phyloP scores from a whole-genome alignment of 1,140 invertebrate species.

The Watersipora subatra region DNA sequence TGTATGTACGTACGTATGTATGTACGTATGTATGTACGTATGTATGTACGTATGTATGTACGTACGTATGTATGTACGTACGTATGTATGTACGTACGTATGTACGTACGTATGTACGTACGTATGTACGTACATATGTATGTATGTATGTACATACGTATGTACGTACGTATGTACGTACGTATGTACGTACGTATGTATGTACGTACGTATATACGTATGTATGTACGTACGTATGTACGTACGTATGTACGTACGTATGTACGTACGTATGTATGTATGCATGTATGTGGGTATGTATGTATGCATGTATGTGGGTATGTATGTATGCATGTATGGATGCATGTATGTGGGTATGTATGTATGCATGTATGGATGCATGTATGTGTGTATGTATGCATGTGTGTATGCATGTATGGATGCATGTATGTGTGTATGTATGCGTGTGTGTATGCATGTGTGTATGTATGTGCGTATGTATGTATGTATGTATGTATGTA shows the following conservation, averaged over 20 bases:
- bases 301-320: no score
- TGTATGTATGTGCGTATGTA: no score
- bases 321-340: no score
- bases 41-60: constrained; percentile 20
- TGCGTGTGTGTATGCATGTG: constrained; percentile 11
- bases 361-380: no score
- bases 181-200: constrained; percentile 11
- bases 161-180: constrained; percentile 12
- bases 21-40: constrained; percentile 19
- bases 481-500: no score
- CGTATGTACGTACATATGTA: constrained; percentile 10
- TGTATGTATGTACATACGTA: constrained; percentile 12
- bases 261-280: constrained; percentile 10
- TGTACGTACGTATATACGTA: constrained; percentile 9
- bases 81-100: constrained; percentile 16
- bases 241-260: constrained; percentile 13
- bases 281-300: no score
- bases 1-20: constrained; percentile 16
- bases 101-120: constrained; percentile 16
- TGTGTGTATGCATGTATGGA: background rate
- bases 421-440: constrained; percentile 8
- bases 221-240: constrained; percentile 9
- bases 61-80: constrained; percentile 17
- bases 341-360: no score
- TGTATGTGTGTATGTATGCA: constrained; percentile 1